Conservation (phyloP, 2,113 vertebrate species). For the Oreocharis arfaki region DNA sequence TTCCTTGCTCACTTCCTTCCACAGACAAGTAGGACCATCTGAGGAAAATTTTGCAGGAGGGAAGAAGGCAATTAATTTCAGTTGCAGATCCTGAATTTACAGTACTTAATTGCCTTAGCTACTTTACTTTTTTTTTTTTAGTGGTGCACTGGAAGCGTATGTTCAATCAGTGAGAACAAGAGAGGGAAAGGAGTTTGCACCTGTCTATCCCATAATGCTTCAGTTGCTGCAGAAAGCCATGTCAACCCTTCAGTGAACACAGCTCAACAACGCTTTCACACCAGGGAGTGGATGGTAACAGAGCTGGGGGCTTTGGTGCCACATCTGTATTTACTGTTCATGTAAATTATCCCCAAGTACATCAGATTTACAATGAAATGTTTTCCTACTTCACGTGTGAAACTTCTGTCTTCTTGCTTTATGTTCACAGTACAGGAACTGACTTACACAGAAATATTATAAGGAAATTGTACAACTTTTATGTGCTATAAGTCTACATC, state of each 20-base stretch:
- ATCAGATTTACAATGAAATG: fast-evolving
- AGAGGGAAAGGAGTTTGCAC: slow-evolving; percentile 91
- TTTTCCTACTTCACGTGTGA: background rate
- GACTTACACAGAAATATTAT: background rate
- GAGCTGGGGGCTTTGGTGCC: background rate
- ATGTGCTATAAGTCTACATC: background rate
- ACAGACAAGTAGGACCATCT: background rate
- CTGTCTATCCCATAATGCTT: slow-evolving; percentile 95
- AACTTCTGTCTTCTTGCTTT: background rate
- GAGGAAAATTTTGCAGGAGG: background rate
- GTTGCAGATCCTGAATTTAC: background rate
- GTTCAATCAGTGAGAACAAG: slow-evolving; percentile 88
- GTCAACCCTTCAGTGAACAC: slow-evolving; percentile 55
- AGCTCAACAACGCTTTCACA: fast-evolving
- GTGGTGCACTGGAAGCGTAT: slow-evolving; percentile 92
- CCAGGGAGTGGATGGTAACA: fast-evolving
- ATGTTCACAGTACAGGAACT: background rate
- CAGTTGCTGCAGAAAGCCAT: slow-evolving; percentile 89
- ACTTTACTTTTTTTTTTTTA: background rate
- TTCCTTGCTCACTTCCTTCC: background rate
- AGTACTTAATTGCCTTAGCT: background rate
- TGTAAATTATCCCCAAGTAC: background rate
- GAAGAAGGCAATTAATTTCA: background rate
- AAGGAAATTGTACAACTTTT: background rate
- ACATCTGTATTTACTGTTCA: fast-evolving